phyloP scores from a whole-genome alignment of 2,888 invertebrate species.

The Heliconius hortense region DNA sequence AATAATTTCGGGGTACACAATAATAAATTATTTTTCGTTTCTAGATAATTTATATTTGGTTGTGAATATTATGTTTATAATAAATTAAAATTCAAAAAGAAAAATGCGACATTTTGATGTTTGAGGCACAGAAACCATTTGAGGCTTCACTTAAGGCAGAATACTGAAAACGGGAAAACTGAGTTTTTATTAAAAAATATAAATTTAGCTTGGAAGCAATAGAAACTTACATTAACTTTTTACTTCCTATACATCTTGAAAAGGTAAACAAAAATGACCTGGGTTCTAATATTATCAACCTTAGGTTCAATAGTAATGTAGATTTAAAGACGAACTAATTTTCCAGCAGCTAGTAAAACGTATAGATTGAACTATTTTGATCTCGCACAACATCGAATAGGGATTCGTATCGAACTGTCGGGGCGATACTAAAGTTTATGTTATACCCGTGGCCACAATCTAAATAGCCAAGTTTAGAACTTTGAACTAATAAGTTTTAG shows the following conservation, averaged over 20 bases:
- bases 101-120: too few species aligned
- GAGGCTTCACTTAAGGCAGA: too few species aligned
- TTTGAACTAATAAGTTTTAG: conserved; percentile 16
- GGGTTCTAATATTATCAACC: too few species aligned
- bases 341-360: conserved; percentile 7
- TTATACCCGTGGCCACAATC: conserved; percentile 32
- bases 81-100: too few species aligned
- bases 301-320: neutral
- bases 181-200: too few species aligned
- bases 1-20: neutral
- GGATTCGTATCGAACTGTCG: conserved; percentile 34
- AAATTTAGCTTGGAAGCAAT: neutral
- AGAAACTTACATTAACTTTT: neutral
- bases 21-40: neutral
- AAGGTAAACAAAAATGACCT: neutral
- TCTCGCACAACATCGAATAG: conserved; percentile 23
- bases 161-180: too few species aligned
- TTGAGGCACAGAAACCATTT: too few species aligned
- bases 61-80: too few species aligned
- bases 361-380: conserved; percentile 22
- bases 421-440: conserved; percentile 36
- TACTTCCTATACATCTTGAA: too few species aligned
- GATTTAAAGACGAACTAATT: neutral
- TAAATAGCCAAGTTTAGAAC: conserved; percentile 33
- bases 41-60: too few species aligned